Percentiles rank a stretch among this genome's conserved stretches.
Conservation (phyloP, 2,797 vertebrate genomes). For the Lepilemur ruficaudatus region DNA sequence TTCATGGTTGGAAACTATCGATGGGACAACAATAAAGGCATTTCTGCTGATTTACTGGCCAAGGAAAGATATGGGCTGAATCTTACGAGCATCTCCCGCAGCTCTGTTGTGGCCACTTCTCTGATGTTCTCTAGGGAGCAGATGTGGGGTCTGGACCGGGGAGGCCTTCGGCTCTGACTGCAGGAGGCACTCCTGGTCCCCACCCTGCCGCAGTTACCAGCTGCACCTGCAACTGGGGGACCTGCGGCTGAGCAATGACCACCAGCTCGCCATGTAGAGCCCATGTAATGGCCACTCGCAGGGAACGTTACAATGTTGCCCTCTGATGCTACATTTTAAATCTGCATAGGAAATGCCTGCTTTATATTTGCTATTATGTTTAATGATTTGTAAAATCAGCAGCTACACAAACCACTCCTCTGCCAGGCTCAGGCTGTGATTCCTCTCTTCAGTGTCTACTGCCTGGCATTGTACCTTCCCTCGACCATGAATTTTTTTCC, state of each 20-base stretch:
- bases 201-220: slow-evolving; percentile 34
- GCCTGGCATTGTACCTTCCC: slow-evolving; percentile 58
- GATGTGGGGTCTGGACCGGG: slow-evolving; percentile 23
- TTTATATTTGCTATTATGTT: slow-evolving; percentile 77
- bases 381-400: slow-evolving; percentile 82
- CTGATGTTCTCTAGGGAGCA: slow-evolving; percentile 41
- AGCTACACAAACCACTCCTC: slow-evolving; percentile 52
- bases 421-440: slow-evolving; percentile 67
- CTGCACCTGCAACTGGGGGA: slow-evolving; percentile 19
- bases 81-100: not conserved
- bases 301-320: slow-evolving; percentile 34
- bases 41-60: not conserved
- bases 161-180: slow-evolving; percentile 65
- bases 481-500: slow-evolving; percentile 41
- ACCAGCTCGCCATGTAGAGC: not conserved
- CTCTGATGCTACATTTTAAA: slow-evolving; percentile 60
- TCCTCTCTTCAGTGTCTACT: slow-evolving; percentile 53
- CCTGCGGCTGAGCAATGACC: not conserved
- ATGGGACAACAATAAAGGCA: rapidly evolving
- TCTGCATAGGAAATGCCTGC: slow-evolving; percentile 64
- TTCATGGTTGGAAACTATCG: not conserved
- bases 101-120: slow-evolving; percentile 26
- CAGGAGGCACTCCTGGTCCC: slow-evolving; percentile 33
- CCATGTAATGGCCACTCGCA: slow-evolving; percentile 45
- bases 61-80: not conserved